These are phyloP conservation scores for Centropus unirufus DNA, from an alignment of 2,113 vertebrate genomes.

Conservation along the genomic window DNA sequence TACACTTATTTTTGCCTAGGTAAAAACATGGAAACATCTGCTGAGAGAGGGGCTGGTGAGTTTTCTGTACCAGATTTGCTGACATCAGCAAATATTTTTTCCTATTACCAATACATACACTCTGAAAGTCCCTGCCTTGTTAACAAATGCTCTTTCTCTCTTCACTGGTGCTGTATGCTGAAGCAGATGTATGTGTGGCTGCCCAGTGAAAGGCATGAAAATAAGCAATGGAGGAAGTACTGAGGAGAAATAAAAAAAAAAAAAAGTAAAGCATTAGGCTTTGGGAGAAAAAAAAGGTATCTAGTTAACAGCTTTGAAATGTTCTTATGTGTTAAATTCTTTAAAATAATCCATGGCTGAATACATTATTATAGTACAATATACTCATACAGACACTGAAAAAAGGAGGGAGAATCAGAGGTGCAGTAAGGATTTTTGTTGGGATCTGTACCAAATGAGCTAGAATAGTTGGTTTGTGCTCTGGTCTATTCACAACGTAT, in stretches of 20 bases:
- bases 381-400: not conserved
- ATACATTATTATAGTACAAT: not conserved
- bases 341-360: not conserved
- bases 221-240: not conserved
- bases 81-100: not conserved
- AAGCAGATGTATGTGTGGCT: not conserved
- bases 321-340: not conserved
- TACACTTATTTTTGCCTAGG: not conserved
- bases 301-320: not conserved
- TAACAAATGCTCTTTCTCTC: not conserved
- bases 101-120: not conserved
- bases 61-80: not conserved
- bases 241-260: not conserved
- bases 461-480: not conserved
- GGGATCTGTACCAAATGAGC: not conserved
- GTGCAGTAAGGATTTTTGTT: not conserved
- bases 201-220: not conserved
- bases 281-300: fast-evolving
- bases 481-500: not conserved
- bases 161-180: not conserved
- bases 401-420: not conserved
- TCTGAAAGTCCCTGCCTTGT: not conserved
- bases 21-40: not conserved
- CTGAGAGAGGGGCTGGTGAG: not conserved
- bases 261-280: not conserved